Evolutionary conservation across 2,797 vertebrate species (phyloP).

Genomic region (Manis crassicaudata): DNA sequence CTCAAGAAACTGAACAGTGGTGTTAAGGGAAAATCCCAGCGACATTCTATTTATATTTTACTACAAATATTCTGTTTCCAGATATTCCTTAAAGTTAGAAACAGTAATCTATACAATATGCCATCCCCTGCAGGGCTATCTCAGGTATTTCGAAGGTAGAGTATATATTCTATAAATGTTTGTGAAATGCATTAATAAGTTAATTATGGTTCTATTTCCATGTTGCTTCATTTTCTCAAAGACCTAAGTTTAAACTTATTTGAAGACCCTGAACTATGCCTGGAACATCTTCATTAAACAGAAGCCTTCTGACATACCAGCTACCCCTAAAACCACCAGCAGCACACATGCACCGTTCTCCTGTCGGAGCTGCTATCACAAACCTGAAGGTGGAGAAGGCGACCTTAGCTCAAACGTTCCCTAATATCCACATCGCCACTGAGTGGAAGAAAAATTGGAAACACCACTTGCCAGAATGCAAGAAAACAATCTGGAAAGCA

Average conservation of each 20-base stretch:
- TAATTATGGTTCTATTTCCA: neutral
- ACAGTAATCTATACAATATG: neutral
- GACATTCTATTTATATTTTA: neutral
- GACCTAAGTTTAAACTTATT: neutral
- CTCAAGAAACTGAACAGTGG: neutral
- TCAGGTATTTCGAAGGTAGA: neutral
- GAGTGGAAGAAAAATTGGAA: neutral
- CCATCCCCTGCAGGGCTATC: neutral
- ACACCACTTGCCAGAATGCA: neutral
- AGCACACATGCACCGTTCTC: neutral
- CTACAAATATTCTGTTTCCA: neutral
- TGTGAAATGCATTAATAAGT: neutral
- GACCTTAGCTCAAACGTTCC: neutral
- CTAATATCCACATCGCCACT: neutral
- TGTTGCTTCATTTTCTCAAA: neutral
- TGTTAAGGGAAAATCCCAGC: neutral
- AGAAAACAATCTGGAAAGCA: neutral
- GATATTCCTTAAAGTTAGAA: neutral
- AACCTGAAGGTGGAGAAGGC: neutral
- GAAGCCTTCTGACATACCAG: neutral
- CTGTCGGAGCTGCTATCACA: neutral
- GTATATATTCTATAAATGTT: neutral
- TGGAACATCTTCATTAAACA: neutral
- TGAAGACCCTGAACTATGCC: neutral
- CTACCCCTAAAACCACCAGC: rapidly evolving